Percentiles rank a stretch among this genome's conserved stretches.
Conservation (phyloP, 2,113 vertebrate species). For the Alethe castanea region DNA sequence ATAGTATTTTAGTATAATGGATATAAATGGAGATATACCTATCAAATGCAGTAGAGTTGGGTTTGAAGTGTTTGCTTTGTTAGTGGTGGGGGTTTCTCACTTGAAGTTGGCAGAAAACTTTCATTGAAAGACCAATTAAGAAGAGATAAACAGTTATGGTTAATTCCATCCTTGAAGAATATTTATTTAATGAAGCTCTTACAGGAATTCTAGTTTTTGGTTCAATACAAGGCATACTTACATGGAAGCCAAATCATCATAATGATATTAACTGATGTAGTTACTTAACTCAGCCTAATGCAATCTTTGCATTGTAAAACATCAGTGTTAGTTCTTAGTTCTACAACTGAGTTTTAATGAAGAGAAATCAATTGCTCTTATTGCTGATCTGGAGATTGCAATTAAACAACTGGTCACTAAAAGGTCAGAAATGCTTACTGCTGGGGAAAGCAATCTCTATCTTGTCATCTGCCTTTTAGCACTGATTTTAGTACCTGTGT, state of each 20-base stretch:
- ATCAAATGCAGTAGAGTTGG: neutral
- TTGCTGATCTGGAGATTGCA: neutral
- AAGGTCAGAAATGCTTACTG: neutral
- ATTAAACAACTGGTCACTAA: neutral
- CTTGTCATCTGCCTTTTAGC: neutral
- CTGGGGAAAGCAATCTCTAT: neutral
- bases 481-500: neutral
- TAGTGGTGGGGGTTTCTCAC: neutral
- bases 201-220: neutral
- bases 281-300: neutral
- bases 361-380: neutral
- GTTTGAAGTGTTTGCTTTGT: neutral
- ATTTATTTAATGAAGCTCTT: neutral
- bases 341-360: neutral
- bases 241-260: neutral
- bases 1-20: neutral
- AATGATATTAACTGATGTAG: neutral
- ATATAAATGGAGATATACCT: neutral
- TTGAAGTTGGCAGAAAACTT: neutral
- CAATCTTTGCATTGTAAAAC: neutral
- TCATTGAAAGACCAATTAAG: neutral
- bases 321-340: neutral
- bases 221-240: neutral
- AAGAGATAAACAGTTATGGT: neutral
- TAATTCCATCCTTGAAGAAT: neutral